phyloP scores from a whole-genome alignment of 2,113 vertebrate genomes.

The Saimiri boliviensis region DNA sequence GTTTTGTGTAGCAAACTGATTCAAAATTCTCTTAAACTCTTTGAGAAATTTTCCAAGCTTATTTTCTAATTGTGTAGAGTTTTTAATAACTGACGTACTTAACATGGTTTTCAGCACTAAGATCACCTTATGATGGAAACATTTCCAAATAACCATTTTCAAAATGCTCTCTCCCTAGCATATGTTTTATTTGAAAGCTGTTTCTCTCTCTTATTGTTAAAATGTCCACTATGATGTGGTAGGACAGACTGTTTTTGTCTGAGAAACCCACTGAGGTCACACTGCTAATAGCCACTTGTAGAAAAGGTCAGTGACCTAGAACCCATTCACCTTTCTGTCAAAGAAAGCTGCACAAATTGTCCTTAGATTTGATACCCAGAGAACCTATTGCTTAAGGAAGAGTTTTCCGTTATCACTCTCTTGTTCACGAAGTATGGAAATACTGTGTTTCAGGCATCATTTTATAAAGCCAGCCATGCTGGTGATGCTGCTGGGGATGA shows the following conservation, averaged over 20 bases:
- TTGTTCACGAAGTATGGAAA: background rate
- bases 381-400: background rate
- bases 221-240: background rate
- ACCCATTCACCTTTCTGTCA: background rate
- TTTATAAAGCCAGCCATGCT: background rate
- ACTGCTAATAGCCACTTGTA: background rate
- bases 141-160: background rate
- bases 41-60: background rate
- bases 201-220: background rate
- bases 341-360: background rate
- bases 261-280: background rate
- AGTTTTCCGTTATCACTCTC: background rate
- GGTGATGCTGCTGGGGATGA: rapidly evolving
- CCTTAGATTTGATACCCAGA: background rate
- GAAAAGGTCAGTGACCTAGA: background rate
- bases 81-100: background rate
- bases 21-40: background rate
- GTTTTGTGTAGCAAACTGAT: conserved; percentile 10
- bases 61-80: background rate
- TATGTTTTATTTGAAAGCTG: background rate
- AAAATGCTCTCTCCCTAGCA: background rate
- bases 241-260: background rate
- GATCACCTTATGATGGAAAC: background rate
- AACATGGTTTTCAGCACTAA: background rate
- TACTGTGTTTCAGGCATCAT: background rate